Percentiles rank a stretch among this genome's conserved stretches.
Evolutionary conservation across 2,888 invertebrate genomes (phyloP).

Genomic region (Gastracanthus pulcherrimus): DNA sequence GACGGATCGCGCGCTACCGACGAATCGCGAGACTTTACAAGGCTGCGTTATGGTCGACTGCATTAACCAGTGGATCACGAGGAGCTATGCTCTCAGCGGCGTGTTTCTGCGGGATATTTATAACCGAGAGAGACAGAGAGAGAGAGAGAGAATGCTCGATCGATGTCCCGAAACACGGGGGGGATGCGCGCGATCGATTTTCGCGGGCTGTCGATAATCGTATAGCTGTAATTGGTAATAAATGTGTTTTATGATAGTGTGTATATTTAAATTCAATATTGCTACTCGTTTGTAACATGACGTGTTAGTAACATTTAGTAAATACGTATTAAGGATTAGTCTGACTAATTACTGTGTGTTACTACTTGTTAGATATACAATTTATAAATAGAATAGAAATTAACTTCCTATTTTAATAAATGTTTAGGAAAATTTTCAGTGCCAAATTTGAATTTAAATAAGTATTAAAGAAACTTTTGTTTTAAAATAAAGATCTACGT

Average conservation of each 20-base stretch:
- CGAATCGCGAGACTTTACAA: background rate
- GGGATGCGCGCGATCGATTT: background rate
- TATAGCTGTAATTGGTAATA: background rate
- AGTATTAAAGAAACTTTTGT: too few relatives aligned
- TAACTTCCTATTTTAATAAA: too few relatives aligned
- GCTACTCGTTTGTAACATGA: too few relatives aligned
- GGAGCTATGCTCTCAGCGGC: background rate
- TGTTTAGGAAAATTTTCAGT: too few relatives aligned
- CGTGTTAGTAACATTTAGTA: too few relatives aligned
- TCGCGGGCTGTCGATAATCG: background rate
- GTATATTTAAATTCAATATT: too few relatives aligned
- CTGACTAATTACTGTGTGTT: background rate
- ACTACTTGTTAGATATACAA: background rate
- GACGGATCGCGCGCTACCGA: background rate
- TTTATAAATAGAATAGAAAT: too few relatives aligned
- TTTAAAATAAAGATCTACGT: too few relatives aligned
- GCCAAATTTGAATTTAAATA: too few relatives aligned
- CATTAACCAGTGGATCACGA: slow-evolving; percentile 9
- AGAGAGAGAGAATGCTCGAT: background rate
- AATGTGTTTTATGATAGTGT: too few relatives aligned
- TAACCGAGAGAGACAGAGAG: background rate
- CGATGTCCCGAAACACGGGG: slow-evolving; percentile 17
- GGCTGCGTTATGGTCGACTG: background rate
- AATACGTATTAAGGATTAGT: too few relatives aligned
- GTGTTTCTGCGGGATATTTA: background rate